Conservation (phyloP, 2,113 vertebrate genomes). For the Ondatra zibethicus region DNA sequence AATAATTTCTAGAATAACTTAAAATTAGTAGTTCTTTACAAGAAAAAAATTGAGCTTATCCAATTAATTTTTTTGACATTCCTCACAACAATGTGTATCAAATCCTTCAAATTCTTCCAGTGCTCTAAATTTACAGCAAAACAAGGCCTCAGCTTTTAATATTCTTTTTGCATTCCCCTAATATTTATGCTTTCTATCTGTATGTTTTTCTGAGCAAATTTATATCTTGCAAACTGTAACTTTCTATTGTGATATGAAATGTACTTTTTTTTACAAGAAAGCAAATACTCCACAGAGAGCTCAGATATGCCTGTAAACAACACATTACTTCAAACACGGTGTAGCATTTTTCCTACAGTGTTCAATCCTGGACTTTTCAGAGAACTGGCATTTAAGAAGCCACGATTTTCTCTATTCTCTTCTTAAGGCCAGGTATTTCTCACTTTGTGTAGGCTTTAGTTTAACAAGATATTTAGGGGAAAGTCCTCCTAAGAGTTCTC, state of each 20-base stretch:
- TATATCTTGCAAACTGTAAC: conserved; percentile 17
- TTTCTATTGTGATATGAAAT: background rate
- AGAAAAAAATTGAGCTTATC: background rate
- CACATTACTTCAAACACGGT: background rate
- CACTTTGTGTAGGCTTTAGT: background rate
- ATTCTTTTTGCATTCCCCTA: background rate
- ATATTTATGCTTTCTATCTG: background rate
- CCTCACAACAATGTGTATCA: background rate
- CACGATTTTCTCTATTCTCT: background rate
- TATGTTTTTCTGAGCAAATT: conserved; percentile 10
- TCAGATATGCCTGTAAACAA: background rate
- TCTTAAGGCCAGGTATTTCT: background rate
- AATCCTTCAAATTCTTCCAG: background rate
- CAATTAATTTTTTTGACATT: conserved; percentile 27
- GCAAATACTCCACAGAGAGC: background rate
- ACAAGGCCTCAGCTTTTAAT: background rate
- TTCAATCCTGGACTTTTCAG: conserved; percentile 28
- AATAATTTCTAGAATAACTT: background rate
- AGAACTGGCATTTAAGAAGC: conserved; percentile 5
- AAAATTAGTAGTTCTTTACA: background rate
- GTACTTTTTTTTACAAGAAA: background rate
- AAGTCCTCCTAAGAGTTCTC: background rate
- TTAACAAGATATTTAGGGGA: background rate
- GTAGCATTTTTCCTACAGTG: background rate
- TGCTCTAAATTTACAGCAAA: background rate